Conservation (phyloP, 2,113 vertebrate genomes). For the Hippotragus niger region DNA sequence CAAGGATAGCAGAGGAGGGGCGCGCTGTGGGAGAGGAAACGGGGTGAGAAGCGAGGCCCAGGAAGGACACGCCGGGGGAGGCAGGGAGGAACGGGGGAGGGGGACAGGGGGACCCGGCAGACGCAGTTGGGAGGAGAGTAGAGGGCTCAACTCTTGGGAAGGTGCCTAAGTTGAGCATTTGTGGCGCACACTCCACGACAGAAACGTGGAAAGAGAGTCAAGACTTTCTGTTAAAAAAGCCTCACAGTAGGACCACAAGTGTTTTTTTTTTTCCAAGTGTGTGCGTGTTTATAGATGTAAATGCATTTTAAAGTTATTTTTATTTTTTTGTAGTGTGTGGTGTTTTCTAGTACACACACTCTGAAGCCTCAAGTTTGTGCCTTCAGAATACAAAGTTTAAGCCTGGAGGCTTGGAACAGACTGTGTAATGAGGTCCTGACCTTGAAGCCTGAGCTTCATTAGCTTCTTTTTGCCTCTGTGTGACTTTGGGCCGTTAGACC, state of each 20-base stretch:
- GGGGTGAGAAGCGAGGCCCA: rapidly evolving
- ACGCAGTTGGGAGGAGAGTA: background rate
- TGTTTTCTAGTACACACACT: background rate
- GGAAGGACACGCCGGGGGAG: background rate
- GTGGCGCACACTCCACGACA: background rate
- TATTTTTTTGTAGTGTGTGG: background rate
- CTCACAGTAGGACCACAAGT: background rate
- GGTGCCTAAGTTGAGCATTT: background rate
- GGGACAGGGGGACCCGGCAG: background rate
- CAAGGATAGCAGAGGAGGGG: background rate
- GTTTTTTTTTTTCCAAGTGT: background rate
- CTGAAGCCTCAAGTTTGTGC: background rate
- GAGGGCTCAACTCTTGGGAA: background rate
- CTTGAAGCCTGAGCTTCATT: background rate
- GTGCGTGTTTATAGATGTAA: background rate
- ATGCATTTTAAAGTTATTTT: background rate
- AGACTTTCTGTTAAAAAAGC: background rate
- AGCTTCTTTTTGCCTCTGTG: background rate
- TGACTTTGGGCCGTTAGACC: background rate
- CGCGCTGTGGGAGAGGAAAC: background rate
- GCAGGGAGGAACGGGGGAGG: background rate
- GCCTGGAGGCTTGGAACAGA: background rate
- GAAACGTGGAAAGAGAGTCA: background rate
- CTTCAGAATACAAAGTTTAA: background rate
- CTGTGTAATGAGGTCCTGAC: background rate